Evolutionary conservation across 2,797 vertebrate species (phyloP), one percentile per base, ranked within the genome.

Genomic region (Tapera naevia): DNA sequence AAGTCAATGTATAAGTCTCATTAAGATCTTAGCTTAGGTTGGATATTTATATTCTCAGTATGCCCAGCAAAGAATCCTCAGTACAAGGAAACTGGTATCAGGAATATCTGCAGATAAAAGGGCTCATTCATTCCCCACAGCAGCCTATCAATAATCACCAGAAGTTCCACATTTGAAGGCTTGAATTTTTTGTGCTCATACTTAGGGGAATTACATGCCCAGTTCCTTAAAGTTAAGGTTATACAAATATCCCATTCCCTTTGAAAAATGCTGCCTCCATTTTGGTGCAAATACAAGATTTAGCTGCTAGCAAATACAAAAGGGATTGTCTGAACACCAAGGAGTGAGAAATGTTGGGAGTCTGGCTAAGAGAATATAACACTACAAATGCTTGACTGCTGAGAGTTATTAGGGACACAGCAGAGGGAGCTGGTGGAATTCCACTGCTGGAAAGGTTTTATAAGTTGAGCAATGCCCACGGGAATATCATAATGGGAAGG

Each of bases 201-300:
- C 33, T 45, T 17, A 15, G 5, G 33, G 35, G 23, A 62, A 57
- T 53, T 19, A 54, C 0, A 0, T 28, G 35, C 30, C 45, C 24
- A 22, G 23, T 41, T 87, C 17, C 10, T 46, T 33, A 25, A 33
- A 7, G 19, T 58, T 53, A 83, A 22, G 30, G 28, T 43, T 78
- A 17, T 46, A 50, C 13, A 18, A 56, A 17, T 61, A 58, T 3
- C 1, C 66, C 22, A 27, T 41, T 62, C 27, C 18, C 33, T 70
- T 54, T 54, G 56, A 83, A 91, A 80, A 91, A 33, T 37, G 28
- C 27, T 32, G 41, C 37, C n/a, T 74, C 39, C 19, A 4, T 58
- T 74, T 81, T 33, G 41, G 39, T 71, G 13, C 45, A 54, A 27
- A 66, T 5, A 66, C 15, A 88, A 93, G 25, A 71, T 61, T 18